A percentile compares a stretch with the other conserved stretches of the same genome.
These are phyloP conservation scores for Drosophila lowei DNA, from an alignment of 1,140 invertebrate genomes.

Conservation along the genomic window DNA sequence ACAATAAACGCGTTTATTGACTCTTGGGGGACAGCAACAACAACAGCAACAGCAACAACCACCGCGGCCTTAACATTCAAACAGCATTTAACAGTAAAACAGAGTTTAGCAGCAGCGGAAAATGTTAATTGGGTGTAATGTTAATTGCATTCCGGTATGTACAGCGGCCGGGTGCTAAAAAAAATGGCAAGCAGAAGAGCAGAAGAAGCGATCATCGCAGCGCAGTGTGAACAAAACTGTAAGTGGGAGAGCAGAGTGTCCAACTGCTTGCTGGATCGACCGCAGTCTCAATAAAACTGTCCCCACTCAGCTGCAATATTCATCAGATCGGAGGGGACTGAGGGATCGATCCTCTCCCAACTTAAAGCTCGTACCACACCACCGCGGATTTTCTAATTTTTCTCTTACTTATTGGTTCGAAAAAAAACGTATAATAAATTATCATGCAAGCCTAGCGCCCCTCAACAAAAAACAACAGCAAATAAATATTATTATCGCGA, in stretches of 20 bases:
- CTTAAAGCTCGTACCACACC: no score
- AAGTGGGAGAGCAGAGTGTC: slow-evolving; percentile 1
- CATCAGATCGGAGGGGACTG: no score
- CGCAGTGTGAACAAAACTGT: slow-evolving; percentile 34
- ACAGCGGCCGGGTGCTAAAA: slow-evolving; percentile 23
- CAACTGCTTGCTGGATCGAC: background rate
- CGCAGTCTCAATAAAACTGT: no score
- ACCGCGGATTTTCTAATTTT: background rate
- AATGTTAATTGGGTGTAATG: slow-evolving; percentile 80
- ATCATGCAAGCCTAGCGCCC: slow-evolving; percentile 60
- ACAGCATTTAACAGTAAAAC: slow-evolving; percentile 69
- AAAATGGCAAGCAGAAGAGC: background rate
- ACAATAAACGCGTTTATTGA: slow-evolving; percentile 81
- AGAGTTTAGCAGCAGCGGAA: slow-evolving; percentile 63
- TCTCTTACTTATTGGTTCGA: slow-evolving; percentile 11
- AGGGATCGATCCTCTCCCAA: no score
- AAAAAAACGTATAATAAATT: slow-evolving; percentile 56
- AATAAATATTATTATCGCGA: slow-evolving; percentile 78
- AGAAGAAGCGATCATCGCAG: background rate
- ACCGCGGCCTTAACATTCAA: slow-evolving; percentile 48
- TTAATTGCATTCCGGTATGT: slow-evolving; percentile 68
- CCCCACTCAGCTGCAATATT: no score
- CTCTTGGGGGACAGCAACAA: slow-evolving; percentile 56
- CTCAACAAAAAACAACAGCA: slow-evolving; percentile 39
- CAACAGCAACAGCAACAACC: slow-evolving; percentile 29